These are phyloP conservation scores for Ephydatia muelleri DNA, from an alignment of 37 sponge, comb jelly and placozoan species.

Conservation along the genomic window DNA sequence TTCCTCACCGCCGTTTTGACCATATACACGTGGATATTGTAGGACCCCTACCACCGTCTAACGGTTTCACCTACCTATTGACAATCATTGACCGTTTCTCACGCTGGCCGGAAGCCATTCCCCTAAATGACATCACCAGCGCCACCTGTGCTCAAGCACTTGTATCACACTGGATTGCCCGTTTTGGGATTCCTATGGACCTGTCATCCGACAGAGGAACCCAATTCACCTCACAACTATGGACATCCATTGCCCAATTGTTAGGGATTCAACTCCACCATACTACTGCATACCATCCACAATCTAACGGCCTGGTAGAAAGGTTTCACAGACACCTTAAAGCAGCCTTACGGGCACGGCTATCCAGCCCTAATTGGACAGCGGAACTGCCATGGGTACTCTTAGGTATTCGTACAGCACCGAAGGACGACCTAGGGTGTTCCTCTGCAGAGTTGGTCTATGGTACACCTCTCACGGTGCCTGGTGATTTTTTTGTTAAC, in stretches of 20 bases:
- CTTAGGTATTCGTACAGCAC: no score
- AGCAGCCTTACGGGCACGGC: slow-evolving; percentile 19
- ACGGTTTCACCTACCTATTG: slow-evolving; percentile 36
- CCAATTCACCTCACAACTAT: slow-evolving; percentile 44
- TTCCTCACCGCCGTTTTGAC: slow-evolving; percentile 21
- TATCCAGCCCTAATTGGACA: slow-evolving; percentile 28
- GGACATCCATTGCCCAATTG: no score
- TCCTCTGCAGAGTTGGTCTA: no score
- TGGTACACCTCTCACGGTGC: no score
- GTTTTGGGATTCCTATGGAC: slow-evolving; percentile 28
- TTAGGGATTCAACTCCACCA: slow-evolving; percentile 26
- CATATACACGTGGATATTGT: slow-evolving; percentile 30
- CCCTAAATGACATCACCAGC: slow-evolving; percentile 27
- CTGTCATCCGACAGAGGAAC: slow-evolving; percentile 20
- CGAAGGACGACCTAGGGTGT: no score
- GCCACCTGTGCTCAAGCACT: slow-evolving; percentile 33
- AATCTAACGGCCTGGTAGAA: slow-evolving; percentile 34
- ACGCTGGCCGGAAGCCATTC: slow-evolving; percentile 50
- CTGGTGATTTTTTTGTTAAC: no score
- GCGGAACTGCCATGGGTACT: slow-evolving; percentile 36
- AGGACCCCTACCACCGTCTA: slow-evolving; percentile 32
- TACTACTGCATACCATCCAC: slow-evolving; percentile 49
- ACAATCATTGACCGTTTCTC: slow-evolving; percentile 37
- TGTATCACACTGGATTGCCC: slow-evolving; percentile 15
- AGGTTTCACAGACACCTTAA: slow-evolving; percentile 39